Evolutionary conservation across 2,888 invertebrate species (phyloP).

Genomic region (Nyleta sp.): DNA sequence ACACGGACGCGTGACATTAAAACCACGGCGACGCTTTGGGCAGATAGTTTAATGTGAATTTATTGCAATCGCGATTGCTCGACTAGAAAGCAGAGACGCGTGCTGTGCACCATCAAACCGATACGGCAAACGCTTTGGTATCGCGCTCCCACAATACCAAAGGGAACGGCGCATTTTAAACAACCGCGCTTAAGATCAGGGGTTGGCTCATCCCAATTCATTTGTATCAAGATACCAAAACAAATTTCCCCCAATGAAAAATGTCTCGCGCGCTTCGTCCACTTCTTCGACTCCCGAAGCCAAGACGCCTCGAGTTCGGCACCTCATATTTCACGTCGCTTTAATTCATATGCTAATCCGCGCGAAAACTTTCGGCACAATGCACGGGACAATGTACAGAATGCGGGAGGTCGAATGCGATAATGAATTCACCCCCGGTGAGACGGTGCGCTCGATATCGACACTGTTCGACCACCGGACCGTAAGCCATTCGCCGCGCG

Average conservation of each 20-base stretch:
- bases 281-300: neutral
- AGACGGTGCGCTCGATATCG: constrained; percentile 66
- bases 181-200: constrained; percentile 61
- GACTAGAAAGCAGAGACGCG: constrained; percentile 78
- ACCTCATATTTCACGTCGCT: constrained; percentile 84
- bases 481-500: constrained; percentile 77
- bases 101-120: constrained; percentile 69
- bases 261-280: neutral
- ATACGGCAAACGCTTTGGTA: constrained; percentile 55
- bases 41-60: constrained; percentile 82
- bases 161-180: constrained; percentile 68
- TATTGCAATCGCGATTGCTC: constrained; percentile 80
- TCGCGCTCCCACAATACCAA: constrained; percentile 74
- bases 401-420: constrained; percentile 74
- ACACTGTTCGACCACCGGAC: constrained; percentile 78
- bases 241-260: constrained; percentile 39
- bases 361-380: constrained; percentile 80
- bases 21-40: constrained; percentile 65
- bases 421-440: constrained; percentile 75
- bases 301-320: constrained; percentile 23
- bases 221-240: constrained; percentile 58
- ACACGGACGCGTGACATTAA: constrained; percentile 59
- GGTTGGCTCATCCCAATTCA: constrained; percentile 62
- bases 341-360: constrained; percentile 92
- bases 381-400: constrained; percentile 64